Percentiles rank a stretch among this genome's conserved stretches.
Conservation (phyloP, 2,113 vertebrate genomes). For the Plotosus lineatus region DNA sequence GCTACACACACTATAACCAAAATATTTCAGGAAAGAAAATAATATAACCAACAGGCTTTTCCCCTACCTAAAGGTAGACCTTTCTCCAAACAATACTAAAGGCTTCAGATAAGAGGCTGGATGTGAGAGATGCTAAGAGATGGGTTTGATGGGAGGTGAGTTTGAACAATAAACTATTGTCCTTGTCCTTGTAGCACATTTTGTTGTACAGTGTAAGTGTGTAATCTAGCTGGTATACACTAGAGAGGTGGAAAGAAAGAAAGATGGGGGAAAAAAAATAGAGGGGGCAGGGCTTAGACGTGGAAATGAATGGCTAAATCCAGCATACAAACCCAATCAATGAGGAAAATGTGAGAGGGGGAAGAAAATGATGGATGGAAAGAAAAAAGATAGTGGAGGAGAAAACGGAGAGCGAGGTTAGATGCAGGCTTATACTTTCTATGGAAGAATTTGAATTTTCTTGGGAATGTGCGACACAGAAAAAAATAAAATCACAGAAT, state of each 20-base stretch:
- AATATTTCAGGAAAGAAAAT: slow-evolving; percentile 22
- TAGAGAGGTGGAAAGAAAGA: slow-evolving; percentile 19
- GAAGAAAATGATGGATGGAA: slow-evolving; percentile 1
- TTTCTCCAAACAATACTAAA: slow-evolving; percentile 9
- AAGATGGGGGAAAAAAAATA: not conserved
- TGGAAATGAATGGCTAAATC: slow-evolving; percentile 45
- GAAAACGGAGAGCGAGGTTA: slow-evolving; percentile 22
- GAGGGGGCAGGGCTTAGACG: slow-evolving; percentile 11
- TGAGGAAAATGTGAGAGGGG: slow-evolving; percentile 38
- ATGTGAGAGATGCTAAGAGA: slow-evolving; percentile 21
- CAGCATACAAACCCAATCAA: slow-evolving; percentile 43
- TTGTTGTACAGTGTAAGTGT: slow-evolving; percentile 25
- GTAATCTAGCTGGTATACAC: slow-evolving; percentile 16
- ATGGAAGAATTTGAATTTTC: slow-evolving; percentile 34
- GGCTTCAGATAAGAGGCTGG: not conserved
- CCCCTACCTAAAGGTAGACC: not conserved
- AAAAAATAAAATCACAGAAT: not conserved
- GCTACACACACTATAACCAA: not conserved
- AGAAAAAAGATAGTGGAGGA: slow-evolving; percentile 23
- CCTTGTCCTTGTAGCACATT: slow-evolving; percentile 44
- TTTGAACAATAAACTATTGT: slow-evolving; percentile 33
- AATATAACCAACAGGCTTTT: not conserved
- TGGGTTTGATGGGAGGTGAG: slow-evolving; percentile 14
- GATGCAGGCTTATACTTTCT: slow-evolving; percentile 35
- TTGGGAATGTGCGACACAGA: not conserved